These are phyloP conservation scores for Antheraea mylitta DNA, from an alignment of 1,140 invertebrate species.

Conservation along the genomic window DNA sequence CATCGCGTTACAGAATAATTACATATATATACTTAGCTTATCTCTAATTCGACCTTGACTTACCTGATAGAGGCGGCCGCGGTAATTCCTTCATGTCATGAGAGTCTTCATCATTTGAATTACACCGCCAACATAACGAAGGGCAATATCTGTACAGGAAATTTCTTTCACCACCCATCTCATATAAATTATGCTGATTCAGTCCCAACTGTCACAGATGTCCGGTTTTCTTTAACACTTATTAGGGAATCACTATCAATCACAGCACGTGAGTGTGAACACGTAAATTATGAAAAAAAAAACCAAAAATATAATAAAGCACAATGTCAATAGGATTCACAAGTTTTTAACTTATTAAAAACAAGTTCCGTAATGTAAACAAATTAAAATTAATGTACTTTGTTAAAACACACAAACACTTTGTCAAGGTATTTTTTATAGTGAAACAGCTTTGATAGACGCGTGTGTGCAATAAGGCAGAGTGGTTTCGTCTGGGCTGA, in stretches of 20 bases:
- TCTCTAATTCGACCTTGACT: slow-evolving; percentile 31
- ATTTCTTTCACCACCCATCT: slow-evolving; percentile 58
- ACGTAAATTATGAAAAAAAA: not conserved
- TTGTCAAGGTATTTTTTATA: slow-evolving; percentile 1
- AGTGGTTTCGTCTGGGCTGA: slow-evolving; percentile 44
- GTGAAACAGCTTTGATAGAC: slow-evolving; percentile 24
- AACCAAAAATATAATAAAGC: not conserved
- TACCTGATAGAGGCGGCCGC: slow-evolving; percentile 53
- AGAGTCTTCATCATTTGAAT: slow-evolving; percentile 36
- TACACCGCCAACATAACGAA: slow-evolving; percentile 41
- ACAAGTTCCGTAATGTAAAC: too few species aligned
- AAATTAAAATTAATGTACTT: not conserved
- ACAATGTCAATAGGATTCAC: not conserved
- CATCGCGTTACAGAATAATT: slow-evolving; percentile 6
- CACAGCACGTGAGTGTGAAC: too few species aligned
- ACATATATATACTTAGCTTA: slow-evolving; percentile 6
- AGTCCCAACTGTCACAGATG: not conserved
- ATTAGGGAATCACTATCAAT: too few species aligned
- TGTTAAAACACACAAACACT: not conserved
- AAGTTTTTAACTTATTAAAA: not conserved
- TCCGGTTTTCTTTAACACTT: too few species aligned
- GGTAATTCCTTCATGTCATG: slow-evolving; percentile 62
- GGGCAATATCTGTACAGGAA: slow-evolving; percentile 46
- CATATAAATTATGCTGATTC: slow-evolving; percentile 7
- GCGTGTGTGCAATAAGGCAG: slow-evolving; percentile 53